Conservation (phyloP, 2,113 vertebrate species). For the Anas platyrhynchos region DNA sequence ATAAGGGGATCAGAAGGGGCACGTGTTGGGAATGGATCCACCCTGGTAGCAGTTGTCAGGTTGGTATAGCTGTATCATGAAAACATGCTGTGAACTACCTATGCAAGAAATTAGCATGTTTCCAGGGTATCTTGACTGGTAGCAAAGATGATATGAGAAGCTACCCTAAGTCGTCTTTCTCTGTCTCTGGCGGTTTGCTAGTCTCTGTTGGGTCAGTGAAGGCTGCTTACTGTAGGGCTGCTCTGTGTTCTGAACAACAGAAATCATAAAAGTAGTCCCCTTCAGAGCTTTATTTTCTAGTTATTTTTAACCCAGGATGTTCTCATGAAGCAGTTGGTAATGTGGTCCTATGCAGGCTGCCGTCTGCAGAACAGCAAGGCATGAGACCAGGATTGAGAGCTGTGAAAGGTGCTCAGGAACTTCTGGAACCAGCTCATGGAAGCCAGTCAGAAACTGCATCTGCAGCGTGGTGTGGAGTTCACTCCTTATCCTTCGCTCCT, state of each 20-base stretch:
- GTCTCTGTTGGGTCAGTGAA: not conserved
- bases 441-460: not conserved
- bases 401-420: not conserved
- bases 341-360: not conserved
- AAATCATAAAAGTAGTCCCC: not conserved
- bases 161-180: not conserved
- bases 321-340: not conserved
- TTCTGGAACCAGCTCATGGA: not conserved
- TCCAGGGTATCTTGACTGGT: not conserved
- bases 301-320: not conserved
- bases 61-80: not conserved
- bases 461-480: not conserved
- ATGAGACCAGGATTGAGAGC: not conserved
- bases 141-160: not conserved
- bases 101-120: not conserved
- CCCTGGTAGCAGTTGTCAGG: not conserved
- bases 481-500: not conserved
- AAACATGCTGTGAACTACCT: not conserved
- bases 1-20: not conserved
- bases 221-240: not conserved
- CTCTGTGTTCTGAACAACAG: not conserved
- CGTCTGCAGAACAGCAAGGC: not conserved
- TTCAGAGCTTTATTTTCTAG: not conserved
- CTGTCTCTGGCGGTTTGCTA: not conserved
- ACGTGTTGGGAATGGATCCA: fast-evolving